Base-by-base conservation (phyloP, 2,888 invertebrate genomes). In the Platycnemis pennipes region DNA sequence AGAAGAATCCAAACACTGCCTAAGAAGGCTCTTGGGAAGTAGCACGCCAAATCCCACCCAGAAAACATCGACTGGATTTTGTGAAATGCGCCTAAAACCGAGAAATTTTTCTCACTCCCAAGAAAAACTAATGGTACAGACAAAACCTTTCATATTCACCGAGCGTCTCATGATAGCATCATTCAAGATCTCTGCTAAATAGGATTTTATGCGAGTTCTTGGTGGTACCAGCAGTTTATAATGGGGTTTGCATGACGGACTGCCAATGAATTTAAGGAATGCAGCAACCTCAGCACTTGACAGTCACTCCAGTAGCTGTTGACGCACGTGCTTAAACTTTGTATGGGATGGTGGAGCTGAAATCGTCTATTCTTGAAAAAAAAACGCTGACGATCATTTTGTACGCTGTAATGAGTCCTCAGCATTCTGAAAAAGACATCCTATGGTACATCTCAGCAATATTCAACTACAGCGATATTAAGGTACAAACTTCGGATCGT, bases 1-100 rank as follows among this genome's bases (percentile, higher is more conserved):
- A 49, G 22, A 77, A 77, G 77, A 77, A 31, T 77, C 37, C 77
- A 77, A 77, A 77, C 77, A 77, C n/a, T 13, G 37, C 77, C 77
- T 77, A 77, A 37, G 77, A 77, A 77, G 77, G 31, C 77, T 77
- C 37, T 13, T 0, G 77, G 1, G 77, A 37, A 13, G 77, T 31
- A 77, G 31, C 77, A 77, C 37, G 77, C 31, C 37, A 3, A n/a
- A 63, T 63, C 22, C 26, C 7, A 77, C 16, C 31, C 77, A 31
- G 77, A 31, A 77, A 37, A 77, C 37, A 77, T 13, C 77, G 37
- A 77, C 13, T 37, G 77, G 77, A 77, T 26, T 37, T 37, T 37
- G 77, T 77, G 26, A 77, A 31, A 77, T 77, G 13, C 22, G 77
- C 77, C 77, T 37, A 77, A 77, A 77, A 11, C 2, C 11, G 37